phyloP scores from a whole-genome alignment of 2,797 vertebrate species.

The Sebastes kiyomatsui region DNA sequence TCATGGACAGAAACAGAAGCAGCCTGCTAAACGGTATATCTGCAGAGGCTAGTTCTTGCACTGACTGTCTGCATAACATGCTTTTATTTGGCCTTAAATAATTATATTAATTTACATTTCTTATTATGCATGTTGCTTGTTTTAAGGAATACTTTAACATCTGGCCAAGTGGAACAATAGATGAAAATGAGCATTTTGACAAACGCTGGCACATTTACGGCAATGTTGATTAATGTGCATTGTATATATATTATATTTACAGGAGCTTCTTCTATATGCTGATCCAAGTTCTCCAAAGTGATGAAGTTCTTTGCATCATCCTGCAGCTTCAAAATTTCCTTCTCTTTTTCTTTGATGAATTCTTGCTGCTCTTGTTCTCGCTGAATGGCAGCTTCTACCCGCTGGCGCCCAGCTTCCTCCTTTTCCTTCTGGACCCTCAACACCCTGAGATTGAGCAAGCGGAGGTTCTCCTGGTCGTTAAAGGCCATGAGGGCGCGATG shows the following conservation, averaged over 20 bases:
- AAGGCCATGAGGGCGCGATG: constrained; percentile 88
- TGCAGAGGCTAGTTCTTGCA: not conserved
- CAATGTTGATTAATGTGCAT: no score
- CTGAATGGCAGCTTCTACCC: no score
- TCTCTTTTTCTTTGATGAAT: no score
- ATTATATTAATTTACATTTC: not conserved
- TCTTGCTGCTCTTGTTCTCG: no score
- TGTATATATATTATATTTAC: no score
- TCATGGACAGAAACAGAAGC: constrained; percentile 1
- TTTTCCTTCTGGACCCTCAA: no score
- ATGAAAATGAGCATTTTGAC: not conserved
- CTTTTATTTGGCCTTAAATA: not conserved
- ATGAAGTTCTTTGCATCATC: no score
- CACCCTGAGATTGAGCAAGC: constrained; percentile 66
- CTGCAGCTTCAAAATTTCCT: no score
- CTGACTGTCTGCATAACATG: not conserved
- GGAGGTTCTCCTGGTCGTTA: constrained; percentile 87
- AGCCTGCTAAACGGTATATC: not conserved
- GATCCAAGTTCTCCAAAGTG: no score
- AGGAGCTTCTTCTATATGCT: no score
- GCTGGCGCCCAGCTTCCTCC: no score
- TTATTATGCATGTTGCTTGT: not conserved
- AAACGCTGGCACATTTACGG: no score
- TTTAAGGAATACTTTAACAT: not conserved
- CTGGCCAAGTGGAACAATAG: not conserved